Evolutionary conservation across 2,797 vertebrate genomes (phyloP).

Genomic region (Myotis findleyi): DNA sequence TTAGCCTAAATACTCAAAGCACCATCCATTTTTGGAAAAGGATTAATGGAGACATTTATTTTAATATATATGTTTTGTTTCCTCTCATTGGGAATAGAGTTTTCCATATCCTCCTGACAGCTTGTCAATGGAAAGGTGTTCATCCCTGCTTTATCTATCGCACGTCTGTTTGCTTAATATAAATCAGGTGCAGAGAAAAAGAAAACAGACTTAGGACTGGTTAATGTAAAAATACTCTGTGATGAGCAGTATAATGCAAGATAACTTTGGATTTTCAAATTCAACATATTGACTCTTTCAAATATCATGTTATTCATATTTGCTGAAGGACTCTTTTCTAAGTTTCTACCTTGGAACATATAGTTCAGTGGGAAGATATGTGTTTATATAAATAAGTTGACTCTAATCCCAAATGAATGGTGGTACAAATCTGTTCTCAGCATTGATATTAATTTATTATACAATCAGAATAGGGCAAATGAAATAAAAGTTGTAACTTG

Average conservation of each 20-base stretch:
- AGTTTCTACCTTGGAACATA: not conserved
- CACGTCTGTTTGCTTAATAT: not conserved
- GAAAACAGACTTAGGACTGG: not conserved
- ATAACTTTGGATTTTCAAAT: not conserved
- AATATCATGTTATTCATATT: not conserved
- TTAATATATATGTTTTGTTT: not conserved
- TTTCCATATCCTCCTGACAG: not conserved
- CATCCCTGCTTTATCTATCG: not conserved
- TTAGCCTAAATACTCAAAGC: not conserved
- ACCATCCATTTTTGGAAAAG: not conserved
- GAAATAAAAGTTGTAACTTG: slow-evolving; percentile 31
- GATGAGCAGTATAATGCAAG: not conserved
- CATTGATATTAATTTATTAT: slow-evolving; percentile 40
- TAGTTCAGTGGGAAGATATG: not conserved
- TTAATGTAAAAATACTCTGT: not conserved
- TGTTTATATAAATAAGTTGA: not conserved
- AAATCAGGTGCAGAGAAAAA: not conserved
- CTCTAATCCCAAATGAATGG: not conserved
- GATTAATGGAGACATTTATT: not conserved
- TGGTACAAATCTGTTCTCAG: not conserved
- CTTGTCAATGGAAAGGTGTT: not conserved
- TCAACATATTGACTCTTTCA: not conserved
- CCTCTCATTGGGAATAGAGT: not conserved
- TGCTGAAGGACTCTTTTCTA: not conserved
- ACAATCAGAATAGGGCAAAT: slow-evolving; percentile 54